Conservation (phyloP, 2,888 invertebrate species). For the Drosophila mimetica region DNA sequence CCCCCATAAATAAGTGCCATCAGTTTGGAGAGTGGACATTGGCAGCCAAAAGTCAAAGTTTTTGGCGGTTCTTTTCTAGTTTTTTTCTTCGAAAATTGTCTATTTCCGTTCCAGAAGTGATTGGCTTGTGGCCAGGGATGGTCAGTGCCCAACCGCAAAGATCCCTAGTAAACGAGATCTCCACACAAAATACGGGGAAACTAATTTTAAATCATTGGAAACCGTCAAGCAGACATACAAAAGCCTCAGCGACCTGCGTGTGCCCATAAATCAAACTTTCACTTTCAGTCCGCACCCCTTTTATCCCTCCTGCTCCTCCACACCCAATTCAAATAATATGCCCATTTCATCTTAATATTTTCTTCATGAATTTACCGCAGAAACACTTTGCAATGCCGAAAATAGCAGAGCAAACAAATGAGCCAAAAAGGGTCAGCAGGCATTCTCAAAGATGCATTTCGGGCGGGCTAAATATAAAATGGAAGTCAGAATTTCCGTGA, state of each 20-base stretch:
- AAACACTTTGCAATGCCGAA: conserved; percentile 53
- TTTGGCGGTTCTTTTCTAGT: not conserved
- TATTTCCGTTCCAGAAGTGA: conserved; percentile 76
- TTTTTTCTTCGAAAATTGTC: conserved; percentile 16
- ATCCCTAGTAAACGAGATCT: conserved; percentile 51
- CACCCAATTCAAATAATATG: conserved; percentile 35
- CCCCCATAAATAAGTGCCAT: conserved; percentile 39
- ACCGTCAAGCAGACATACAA: conserved; percentile 43
- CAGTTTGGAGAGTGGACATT: conserved; percentile 20
- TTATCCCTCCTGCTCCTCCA: not conserved
- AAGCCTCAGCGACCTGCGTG: conserved; percentile 40
- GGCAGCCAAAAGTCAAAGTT: conserved; percentile 8
- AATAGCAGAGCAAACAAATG: conserved; percentile 57
- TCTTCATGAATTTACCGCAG: conserved; percentile 27
- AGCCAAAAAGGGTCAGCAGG: conserved; percentile 68
- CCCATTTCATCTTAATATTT: conserved; percentile 52
- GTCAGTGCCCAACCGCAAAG: conserved; percentile 22
- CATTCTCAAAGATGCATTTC: conserved; percentile 58
- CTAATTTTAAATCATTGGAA: conserved; percentile 69
- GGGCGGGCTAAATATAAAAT: conserved; percentile 47
- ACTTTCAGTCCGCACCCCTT: conserved; percentile 48
- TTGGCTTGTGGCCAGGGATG: conserved; percentile 66
- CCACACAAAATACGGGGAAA: conserved; percentile 40
- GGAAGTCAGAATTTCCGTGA: conserved; percentile 50
- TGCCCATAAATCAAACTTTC: conserved; percentile 78